phyloP scores from a whole-genome alignment of 2,888 invertebrate genomes.

The Callimorpha dominula region DNA sequence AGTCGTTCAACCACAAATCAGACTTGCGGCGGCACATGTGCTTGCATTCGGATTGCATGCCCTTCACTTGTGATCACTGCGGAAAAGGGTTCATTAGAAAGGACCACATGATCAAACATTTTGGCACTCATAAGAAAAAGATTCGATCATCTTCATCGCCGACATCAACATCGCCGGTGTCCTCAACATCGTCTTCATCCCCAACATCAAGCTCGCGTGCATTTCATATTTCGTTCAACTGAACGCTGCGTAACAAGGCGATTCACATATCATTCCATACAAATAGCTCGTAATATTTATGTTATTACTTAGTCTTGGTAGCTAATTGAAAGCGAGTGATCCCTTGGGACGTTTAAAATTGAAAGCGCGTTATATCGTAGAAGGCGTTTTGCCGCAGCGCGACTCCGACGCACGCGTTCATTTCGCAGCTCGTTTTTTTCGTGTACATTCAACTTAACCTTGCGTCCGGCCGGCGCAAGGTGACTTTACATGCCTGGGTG shows the following conservation, averaged over 20 bases:
- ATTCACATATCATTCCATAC: slow-evolving; percentile 69
- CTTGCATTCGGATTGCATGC: slow-evolving; percentile 94
- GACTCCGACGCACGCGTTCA: slow-evolving; percentile 69
- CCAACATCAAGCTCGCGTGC: slow-evolving; percentile 39
- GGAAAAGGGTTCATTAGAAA: slow-evolving; percentile 96
- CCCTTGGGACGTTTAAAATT: slow-evolving; percentile 26
- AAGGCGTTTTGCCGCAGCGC: slow-evolving; percentile 42
- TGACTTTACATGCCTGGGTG: slow-evolving; percentile 84
- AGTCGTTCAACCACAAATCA: slow-evolving; percentile 96
- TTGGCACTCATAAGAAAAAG: slow-evolving; percentile 91
- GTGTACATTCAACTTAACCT: slow-evolving; percentile 84
- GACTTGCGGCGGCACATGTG: slow-evolving; percentile 95
- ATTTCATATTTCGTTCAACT: slow-evolving; percentile 33
- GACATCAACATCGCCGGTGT: slow-evolving; percentile 58
- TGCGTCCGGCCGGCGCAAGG: slow-evolving; percentile 78
- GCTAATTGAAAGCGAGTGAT: slow-evolving; percentile 39
- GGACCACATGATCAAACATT: slow-evolving; percentile 96
- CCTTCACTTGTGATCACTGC: slow-evolving; percentile 93
- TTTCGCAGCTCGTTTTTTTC: slow-evolving; percentile 75
- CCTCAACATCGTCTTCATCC: slow-evolving; percentile 59
- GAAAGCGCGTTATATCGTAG: slow-evolving; percentile 26
- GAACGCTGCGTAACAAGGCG: slow-evolving; percentile 19
- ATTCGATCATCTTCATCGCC: slow-evolving; percentile 71
- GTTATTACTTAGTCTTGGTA: slow-evolving; percentile 53
- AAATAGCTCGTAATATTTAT: slow-evolving; percentile 53